Evolutionary conservation across 1,140 invertebrate species (phyloP), one percentile per base, ranked within the genome.

Genomic region (Himalopsyche phryganea): DNA sequence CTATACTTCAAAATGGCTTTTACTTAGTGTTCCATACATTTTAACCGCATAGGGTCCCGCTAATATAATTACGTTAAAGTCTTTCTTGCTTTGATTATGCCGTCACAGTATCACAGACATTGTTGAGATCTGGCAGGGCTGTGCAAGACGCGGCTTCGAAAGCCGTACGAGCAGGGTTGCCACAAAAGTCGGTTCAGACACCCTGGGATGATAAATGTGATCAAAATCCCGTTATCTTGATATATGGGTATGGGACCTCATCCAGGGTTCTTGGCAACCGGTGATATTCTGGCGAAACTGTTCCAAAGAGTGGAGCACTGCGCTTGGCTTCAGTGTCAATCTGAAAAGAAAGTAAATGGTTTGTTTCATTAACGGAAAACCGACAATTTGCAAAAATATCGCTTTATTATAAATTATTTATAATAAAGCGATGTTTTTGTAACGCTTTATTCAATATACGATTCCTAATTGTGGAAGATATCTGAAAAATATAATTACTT

Each of bases 221-320:
- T 56, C 28, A 56, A 17, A 40, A 48, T n/a, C 45, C 46, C 44
- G 10, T 35, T 23, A 63, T 50, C 15, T 56, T 47, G 18, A 17
- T 40, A 48, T 54, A 55, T 9, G 41, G 18, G 17, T 23, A 23
- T 6, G 60, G 60, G 14, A 63, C 52, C 13, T 56, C 57, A 33
- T 63, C 61, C 10, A 63, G 41, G 9, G 61, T 63, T n/a, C 61
- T 38, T 2, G 61, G 61, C n/a, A 51, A 19, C 49, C 61, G 47
- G 32, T 59, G 40, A 32, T 63, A 63, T 38, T 63, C 61, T 1
- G 61, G 61, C 10, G 61, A 63, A 11, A 63, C 61, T 32, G 61
- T 63, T 11, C 61, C 61, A 47, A 63, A 63, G 6, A 63, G 32
- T 17, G 61, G 61, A 10, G 56, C 61, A 33, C 56, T 59, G 41